These are phyloP conservation scores for Venturia canescens DNA, from an alignment of 1,140 invertebrate species.

Conservation along the genomic window DNA sequence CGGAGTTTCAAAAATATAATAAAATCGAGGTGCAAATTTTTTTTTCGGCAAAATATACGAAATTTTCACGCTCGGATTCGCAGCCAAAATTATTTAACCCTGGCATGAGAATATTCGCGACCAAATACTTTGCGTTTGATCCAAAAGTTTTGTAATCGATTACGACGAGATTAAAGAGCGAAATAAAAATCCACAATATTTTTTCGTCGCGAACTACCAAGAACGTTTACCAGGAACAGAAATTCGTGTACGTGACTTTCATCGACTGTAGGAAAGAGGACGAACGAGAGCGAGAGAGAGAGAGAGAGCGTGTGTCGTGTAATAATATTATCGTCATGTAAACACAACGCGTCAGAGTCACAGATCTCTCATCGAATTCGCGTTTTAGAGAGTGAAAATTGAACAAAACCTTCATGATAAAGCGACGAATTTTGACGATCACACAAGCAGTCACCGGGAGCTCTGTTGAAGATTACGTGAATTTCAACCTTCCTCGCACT, in stretches of 20 bases:
- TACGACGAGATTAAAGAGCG: neutral
- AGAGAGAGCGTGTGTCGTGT: too few relatives aligned
- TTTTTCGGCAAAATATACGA: neutral
- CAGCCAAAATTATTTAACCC: slow-evolving; percentile 7
- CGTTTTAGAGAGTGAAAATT: too few relatives aligned
- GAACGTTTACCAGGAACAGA: neutral
- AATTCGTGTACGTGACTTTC: slow-evolving; percentile 6
- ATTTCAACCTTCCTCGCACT: too few relatives aligned
- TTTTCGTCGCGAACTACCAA: neutral
- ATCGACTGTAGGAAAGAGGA: neutral
- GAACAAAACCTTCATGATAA: too few relatives aligned
- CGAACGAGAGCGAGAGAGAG: too few relatives aligned
- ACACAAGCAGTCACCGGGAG: too few relatives aligned
- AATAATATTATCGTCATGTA: too few relatives aligned
- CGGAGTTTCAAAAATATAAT: neutral
- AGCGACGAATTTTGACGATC: too few relatives aligned
- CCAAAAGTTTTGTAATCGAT: slow-evolving; percentile 3
- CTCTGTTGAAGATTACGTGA: too few relatives aligned
- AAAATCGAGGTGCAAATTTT: neutral
- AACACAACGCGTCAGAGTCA: too few relatives aligned
- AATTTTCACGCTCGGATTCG: neutral
- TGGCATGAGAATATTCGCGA: neutral
- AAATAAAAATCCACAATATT: neutral
- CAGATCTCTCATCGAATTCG: too few relatives aligned
- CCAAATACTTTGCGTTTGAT: neutral